Percentiles rank a stretch among this genome's conserved stretches.
These are phyloP conservation scores for Remorina albescens DNA, from an alignment of 2,797 vertebrate genomes.

Conservation along the genomic window DNA sequence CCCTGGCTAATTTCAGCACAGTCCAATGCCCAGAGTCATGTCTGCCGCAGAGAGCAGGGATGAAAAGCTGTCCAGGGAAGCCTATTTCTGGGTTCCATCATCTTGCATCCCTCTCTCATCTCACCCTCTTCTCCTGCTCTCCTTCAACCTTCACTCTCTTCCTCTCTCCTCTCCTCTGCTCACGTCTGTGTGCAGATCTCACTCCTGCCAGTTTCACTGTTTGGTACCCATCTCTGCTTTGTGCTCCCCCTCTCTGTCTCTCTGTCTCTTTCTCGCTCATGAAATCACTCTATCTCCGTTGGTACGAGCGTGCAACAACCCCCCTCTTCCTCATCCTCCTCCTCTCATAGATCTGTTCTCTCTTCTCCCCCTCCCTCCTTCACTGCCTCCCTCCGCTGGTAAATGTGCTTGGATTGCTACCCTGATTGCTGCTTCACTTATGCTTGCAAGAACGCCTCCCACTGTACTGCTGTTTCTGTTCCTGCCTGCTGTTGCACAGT, in stretches of 20 bases:
- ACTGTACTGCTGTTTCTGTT: conserved; percentile 64
- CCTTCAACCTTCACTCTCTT: conserved; percentile 69
- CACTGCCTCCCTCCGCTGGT: conserved; percentile 61
- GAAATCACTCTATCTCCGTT: conserved; percentile 76
- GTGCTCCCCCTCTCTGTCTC: conserved; percentile 66
- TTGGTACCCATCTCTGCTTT: conserved; percentile 66
- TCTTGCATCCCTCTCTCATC: conserved; percentile 59
- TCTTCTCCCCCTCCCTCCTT: conserved; percentile 56
- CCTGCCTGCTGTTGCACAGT: conserved; percentile 68
- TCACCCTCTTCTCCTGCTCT: conserved; percentile 55
- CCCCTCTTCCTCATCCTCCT: conserved; percentile 52
- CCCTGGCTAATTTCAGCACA: conserved; percentile 78
- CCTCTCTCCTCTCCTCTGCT: conserved; percentile 63
- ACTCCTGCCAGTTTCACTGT: conserved; percentile 58
- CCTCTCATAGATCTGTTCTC: conserved; percentile 71
- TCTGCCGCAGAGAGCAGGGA: conserved; percentile 73
- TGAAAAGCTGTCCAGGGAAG: conserved; percentile 71
- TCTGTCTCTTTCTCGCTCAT: conserved; percentile 65
- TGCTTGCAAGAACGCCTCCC: conserved; percentile 78
- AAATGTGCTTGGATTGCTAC: conserved; percentile 83
- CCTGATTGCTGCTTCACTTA: conserved; percentile 77
- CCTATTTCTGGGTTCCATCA: conserved; percentile 78
- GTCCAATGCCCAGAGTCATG: conserved; percentile 76
- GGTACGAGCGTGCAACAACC: conserved; percentile 76
- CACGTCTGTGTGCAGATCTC: conserved; percentile 63